These are phyloP conservation scores for Clanis bilineata DNA, from an alignment of 2,888 invertebrate genomes.

Conservation along the genomic window DNA sequence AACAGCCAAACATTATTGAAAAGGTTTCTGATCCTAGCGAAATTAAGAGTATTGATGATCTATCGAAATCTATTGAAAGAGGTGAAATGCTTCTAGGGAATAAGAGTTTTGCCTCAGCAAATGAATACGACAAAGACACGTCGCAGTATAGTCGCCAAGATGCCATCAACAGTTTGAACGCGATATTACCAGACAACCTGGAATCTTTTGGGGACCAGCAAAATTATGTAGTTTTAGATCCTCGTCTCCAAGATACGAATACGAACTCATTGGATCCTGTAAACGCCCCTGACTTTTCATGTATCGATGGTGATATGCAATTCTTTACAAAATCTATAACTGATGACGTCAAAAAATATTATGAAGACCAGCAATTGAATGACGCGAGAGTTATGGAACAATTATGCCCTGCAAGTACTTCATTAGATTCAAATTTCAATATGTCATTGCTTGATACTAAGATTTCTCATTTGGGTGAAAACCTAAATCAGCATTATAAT, in stretches of 20 bases:
- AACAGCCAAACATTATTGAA: conserved; percentile 78
- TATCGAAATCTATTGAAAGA: conserved; percentile 74
- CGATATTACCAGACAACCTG: conserved; percentile 69
- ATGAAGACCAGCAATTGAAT: conserved; percentile 66
- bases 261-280: conserved; percentile 58
- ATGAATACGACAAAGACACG: conserved; percentile 54
- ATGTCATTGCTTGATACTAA: conserved; percentile 70
- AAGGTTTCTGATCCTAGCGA: conserved; percentile 74
- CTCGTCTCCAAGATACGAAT: conserved; percentile 55
- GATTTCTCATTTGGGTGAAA: conserved; percentile 57
- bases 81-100: conserved; percentile 67
- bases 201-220: conserved; percentile 71
- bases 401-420: conserved; percentile 64
- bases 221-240: conserved; percentile 67
- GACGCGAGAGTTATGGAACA: conserved; percentile 67
- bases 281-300: conserved; percentile 66
- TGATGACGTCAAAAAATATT: conserved; percentile 76
- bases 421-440: conserved; percentile 66
- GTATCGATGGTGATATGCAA: conserved; percentile 76
- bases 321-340: conserved; percentile 77
- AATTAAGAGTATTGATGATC: conserved; percentile 77
- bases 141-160: conserved; percentile 57
- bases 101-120: conserved; percentile 51
- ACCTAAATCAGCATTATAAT: conserved; percentile 59
- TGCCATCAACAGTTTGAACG: conserved; percentile 66